phyloP scores from a whole-genome alignment of 2,888 invertebrate genomes.

The Phrixothrix hirtus region DNA sequence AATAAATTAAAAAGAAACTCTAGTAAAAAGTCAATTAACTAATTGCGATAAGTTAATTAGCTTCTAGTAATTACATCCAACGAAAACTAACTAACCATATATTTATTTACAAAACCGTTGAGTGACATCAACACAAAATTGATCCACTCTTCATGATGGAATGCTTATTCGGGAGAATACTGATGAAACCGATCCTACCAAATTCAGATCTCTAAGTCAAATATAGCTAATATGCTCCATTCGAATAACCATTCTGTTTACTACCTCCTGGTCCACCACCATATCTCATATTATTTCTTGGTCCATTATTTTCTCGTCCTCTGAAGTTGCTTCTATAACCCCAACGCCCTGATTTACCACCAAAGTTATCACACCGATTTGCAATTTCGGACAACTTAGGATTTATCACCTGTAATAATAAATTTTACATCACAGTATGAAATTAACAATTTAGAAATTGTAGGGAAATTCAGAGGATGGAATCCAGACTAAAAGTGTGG shows the following conservation, averaged over 20 bases:
- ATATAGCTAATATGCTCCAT: constrained; percentile 22
- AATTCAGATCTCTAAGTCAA: constrained; percentile 3
- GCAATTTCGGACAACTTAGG: constrained; percentile 84
- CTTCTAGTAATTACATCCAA: too few species aligned
- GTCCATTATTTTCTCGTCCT: constrained; percentile 52
- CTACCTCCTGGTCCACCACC: constrained; percentile 20
- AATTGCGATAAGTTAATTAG: too few species aligned
- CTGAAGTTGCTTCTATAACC: constrained; percentile 55
- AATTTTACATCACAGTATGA: too few species aligned
- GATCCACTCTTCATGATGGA: constrained; percentile 15
- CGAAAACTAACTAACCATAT: background rate
- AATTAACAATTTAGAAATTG: constrained; percentile 28
- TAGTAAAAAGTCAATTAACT: too few species aligned
- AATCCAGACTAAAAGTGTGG: constrained; percentile 73
- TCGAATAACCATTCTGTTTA: constrained; percentile 38
- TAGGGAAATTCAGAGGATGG: constrained; percentile 66
- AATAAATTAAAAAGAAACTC: too few species aligned
- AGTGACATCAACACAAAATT: too few species aligned
- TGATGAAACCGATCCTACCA: constrained; percentile 5
- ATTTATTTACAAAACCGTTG: background rate
- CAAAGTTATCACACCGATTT: constrained; percentile 64
- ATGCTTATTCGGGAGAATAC: constrained; percentile 17
- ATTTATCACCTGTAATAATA: constrained; percentile 69
- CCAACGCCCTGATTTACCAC: constrained; percentile 62
- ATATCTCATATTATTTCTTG: constrained; percentile 43